Percentiles rank a stretch among this genome's conserved stretches.
Conservation (phyloP, 2,113 vertebrate genomes). For the Lagopus muta region DNA sequence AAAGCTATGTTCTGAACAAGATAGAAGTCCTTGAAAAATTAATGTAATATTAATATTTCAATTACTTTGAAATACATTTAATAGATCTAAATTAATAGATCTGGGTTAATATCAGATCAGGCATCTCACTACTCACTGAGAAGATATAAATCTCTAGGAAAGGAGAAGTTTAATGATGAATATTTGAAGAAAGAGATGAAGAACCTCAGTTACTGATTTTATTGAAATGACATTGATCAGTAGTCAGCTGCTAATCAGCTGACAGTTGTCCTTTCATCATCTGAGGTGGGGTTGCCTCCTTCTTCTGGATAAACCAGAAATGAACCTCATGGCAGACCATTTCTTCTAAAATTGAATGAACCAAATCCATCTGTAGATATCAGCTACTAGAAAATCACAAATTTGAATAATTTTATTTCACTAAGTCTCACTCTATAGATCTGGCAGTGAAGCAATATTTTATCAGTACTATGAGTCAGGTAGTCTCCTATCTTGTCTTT, state of each 20-base stretch:
- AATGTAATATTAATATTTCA: background rate
- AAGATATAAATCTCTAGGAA: background rate
- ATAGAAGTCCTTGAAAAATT: background rate
- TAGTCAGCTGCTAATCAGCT: background rate
- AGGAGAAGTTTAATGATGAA: background rate
- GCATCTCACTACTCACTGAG: background rate
- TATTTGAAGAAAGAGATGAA: background rate
- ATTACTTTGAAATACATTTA: background rate
- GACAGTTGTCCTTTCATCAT: background rate
- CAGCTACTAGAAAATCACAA: background rate
- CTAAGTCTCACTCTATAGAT: background rate
- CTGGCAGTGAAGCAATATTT: background rate
- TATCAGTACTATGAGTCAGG: background rate
- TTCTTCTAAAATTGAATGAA: background rate
- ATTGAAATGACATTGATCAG: background rate
- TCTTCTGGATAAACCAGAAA: background rate
- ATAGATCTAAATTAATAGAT: background rate
- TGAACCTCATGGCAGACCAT: background rate
- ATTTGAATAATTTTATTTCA: background rate
- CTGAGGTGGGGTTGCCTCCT: background rate
- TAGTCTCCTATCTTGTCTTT: background rate
- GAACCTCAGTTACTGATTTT: background rate
- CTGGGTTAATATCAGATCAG: background rate
- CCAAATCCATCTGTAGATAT: background rate
- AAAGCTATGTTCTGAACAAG: background rate